phyloP scores from a whole-genome alignment of 2,797 vertebrate species.

The Argya squamiceps region DNA sequence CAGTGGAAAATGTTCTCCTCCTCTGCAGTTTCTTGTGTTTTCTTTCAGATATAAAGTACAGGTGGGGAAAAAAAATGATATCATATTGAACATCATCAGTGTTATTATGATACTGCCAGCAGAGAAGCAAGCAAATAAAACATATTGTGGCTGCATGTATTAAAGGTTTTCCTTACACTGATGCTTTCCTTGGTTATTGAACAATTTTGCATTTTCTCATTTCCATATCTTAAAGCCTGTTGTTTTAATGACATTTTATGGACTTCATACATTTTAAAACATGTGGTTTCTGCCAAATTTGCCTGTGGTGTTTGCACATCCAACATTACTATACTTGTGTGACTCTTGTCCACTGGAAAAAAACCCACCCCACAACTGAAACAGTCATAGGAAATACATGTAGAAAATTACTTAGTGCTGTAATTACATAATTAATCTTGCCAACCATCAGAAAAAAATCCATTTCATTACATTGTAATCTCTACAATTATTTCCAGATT shows the following conservation, averaged over 20 bases:
- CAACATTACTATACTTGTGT: neutral
- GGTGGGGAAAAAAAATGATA: neutral
- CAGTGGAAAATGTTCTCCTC: neutral
- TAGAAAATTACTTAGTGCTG: neutral
- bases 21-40: neutral
- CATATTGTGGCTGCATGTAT: neutral
- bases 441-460: neutral
- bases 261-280: neutral
- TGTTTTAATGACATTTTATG: neutral
- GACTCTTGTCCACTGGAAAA: neutral
- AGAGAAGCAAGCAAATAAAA: neutral
- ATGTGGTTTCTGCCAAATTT: neutral
- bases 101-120: neutral
- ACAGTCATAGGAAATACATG: neutral
- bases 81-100: neutral
- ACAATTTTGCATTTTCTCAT: neutral
- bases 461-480: neutral
- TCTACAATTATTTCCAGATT: neutral
- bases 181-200: neutral
- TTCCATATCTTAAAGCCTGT: neutral
- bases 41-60: neutral
- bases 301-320: neutral
- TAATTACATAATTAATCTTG: neutral
- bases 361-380: neutral
- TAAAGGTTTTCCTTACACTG: neutral